Evolutionary conservation across 1,140 invertebrate species (phyloP).

Genomic region (Drosophila nasuta): DNA sequence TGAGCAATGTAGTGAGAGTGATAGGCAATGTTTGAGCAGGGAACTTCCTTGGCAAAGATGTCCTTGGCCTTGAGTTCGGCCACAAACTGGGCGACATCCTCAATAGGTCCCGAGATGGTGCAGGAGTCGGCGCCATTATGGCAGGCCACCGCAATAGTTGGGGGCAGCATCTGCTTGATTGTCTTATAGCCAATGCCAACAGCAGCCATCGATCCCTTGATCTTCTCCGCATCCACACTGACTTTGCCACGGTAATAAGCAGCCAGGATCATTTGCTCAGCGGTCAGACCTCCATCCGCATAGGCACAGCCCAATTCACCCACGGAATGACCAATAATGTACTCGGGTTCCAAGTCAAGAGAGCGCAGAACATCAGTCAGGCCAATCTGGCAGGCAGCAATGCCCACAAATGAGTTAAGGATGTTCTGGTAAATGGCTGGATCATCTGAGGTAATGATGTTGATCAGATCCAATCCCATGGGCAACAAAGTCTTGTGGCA

Average conservation of each 20-base stretch:
- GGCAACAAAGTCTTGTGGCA: conserved; percentile 90
- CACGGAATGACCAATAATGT: conserved; percentile 95
- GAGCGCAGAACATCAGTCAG: conserved; percentile 91
- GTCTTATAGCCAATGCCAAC: conserved; percentile 89
- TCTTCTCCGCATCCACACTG: conserved; percentile 91
- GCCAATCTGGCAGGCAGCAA: conserved; percentile 95
- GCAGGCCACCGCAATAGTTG: conserved; percentile 92
- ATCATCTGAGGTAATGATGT: conserved; percentile 91
- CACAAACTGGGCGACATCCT: conserved; percentile 89
- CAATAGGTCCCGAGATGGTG: conserved; percentile 93
- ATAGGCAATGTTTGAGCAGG: conserved; percentile 93
- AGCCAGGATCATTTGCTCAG: conserved; percentile 92
- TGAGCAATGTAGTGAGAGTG: conserved; percentile 92
- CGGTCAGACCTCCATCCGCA: conserved; percentile 93
- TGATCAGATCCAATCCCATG: conserved; percentile 91
- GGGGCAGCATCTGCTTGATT: conserved; percentile 88
- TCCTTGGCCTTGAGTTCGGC: conserved; percentile 89
- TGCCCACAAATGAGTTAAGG: conserved; percentile 95
- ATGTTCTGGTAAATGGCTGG: conserved; percentile 92
- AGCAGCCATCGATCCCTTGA: conserved; percentile 93
- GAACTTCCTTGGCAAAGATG: conserved; percentile 93
- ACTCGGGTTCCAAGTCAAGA: conserved; percentile 91
- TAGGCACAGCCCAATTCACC: conserved; percentile 96
- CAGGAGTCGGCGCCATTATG: conserved; percentile 94
- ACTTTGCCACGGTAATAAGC: conserved; percentile 94